These are phyloP conservation scores for Scaptomyza graminum DNA, from an alignment of 1,140 invertebrate species.

Conservation along the genomic window DNA sequence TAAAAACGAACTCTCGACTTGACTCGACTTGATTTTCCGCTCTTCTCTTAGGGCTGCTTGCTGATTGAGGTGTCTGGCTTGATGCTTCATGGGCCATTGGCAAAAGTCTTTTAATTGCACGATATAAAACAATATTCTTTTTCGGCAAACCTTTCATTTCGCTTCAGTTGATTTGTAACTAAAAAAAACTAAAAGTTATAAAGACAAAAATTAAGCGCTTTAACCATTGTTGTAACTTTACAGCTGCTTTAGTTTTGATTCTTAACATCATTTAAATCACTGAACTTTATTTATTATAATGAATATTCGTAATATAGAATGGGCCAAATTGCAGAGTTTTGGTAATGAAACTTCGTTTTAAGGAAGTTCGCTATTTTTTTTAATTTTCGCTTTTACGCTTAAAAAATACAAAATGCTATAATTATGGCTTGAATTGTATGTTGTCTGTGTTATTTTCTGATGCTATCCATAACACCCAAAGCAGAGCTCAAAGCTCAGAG, in stretches of 20 bases:
- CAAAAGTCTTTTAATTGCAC: slow-evolving; percentile 63
- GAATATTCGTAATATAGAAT: too few relatives aligned
- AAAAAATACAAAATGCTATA: too few relatives aligned
- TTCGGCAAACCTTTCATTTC: slow-evolving; percentile 13
- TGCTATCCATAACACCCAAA: slow-evolving; percentile 22
- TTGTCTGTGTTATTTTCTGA: slow-evolving; percentile 1
- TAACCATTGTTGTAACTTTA: neutral
- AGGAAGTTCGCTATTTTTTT: too few relatives aligned
- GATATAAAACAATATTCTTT: slow-evolving; percentile 36
- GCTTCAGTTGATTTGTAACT: neutral
- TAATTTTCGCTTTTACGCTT: too few relatives aligned
- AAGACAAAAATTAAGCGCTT: too few relatives aligned
- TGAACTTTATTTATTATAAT: too few relatives aligned
- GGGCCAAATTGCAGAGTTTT: too few relatives aligned
- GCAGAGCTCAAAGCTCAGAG: slow-evolving; percentile 3
- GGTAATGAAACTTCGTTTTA: too few relatives aligned
- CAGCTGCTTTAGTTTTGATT: too few relatives aligned
- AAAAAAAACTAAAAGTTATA: too few relatives aligned
- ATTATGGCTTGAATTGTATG: neutral
- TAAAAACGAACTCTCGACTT: slow-evolving; percentile 46
- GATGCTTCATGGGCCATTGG: slow-evolving; percentile 55
- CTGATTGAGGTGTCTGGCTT: slow-evolving; percentile 14
- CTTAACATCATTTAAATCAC: too few relatives aligned
- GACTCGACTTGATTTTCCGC: neutral
- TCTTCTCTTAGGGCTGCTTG: neutral